Conservation (phyloP, 2,888 invertebrate species). For the Protonemura montana region DNA sequence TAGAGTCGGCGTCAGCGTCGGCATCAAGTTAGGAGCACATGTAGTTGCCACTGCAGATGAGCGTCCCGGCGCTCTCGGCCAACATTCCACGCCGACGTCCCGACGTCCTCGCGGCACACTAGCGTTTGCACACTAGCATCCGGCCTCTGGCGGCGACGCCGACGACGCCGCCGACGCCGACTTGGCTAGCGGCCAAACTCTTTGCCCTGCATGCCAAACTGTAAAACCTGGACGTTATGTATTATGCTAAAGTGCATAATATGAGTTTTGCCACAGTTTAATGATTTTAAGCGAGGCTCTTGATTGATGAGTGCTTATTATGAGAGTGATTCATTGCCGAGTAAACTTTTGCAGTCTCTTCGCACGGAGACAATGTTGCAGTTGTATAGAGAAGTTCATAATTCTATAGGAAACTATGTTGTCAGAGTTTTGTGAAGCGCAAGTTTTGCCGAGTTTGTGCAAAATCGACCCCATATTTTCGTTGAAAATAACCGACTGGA, state of each 20-base stretch:
- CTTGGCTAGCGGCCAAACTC: neutral
- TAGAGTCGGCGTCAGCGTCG: too few relatives aligned
- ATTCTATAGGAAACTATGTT: neutral
- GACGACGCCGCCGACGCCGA: neutral
- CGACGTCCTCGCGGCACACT: neutral
- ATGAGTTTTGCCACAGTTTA: neutral
- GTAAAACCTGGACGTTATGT: neutral
- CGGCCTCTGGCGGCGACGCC: neutral
- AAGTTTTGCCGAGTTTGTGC: neutral
- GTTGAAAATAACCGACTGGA: neutral
- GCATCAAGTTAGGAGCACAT: neutral
- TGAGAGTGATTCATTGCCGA: neutral
- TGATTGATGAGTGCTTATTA: slow-evolving; percentile 7
- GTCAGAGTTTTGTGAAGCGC: neutral
- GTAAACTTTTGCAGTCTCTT: neutral
- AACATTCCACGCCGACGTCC: neutral
- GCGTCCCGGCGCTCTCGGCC: neutral
- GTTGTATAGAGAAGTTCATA: neutral
- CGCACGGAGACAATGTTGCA: neutral
- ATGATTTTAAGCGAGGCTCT: neutral
- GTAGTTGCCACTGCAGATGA: neutral
- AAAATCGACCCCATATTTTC: neutral
- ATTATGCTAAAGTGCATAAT: neutral
- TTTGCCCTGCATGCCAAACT: neutral
- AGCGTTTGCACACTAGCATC: too few relatives aligned